A percentile compares a stretch with the other conserved stretches of the same genome.
phyloP scores from a whole-genome alignment of 2,888 invertebrate species.

The Vesta saturnalis region DNA sequence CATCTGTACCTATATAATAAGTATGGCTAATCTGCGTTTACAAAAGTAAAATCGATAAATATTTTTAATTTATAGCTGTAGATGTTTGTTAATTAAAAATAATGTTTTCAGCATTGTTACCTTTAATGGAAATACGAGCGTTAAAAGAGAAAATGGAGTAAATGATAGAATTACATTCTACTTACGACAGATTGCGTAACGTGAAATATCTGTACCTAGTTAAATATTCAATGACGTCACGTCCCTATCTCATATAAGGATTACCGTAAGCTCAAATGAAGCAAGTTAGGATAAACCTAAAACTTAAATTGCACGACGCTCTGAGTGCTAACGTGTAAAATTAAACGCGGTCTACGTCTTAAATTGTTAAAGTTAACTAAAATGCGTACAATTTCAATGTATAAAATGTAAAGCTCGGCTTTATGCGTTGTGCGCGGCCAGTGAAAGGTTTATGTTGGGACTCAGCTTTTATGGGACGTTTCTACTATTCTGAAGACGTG shows the following conservation, averaged over 20 bases:
- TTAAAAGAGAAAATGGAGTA: background rate
- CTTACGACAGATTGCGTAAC: slow-evolving; percentile 20
- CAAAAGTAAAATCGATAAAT: background rate
- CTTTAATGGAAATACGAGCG: background rate
- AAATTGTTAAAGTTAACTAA: slow-evolving; percentile 18
- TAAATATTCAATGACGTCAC: slow-evolving; percentile 36
- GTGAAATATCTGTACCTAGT: slow-evolving; percentile 20
- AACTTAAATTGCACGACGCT: slow-evolving; percentile 35
- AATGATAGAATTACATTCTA: slow-evolving; percentile 24
- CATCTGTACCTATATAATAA: background rate
- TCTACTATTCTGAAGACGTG: slow-evolving; percentile 39
- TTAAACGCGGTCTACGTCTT: slow-evolving; percentile 34
- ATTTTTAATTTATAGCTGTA: too few relatives aligned
- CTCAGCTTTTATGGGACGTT: slow-evolving; percentile 37
- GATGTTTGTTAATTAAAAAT: too few relatives aligned
- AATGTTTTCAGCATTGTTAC: too few relatives aligned
- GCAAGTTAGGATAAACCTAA: slow-evolving; percentile 37
- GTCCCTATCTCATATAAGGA: slow-evolving; percentile 33
- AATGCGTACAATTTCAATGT: slow-evolving; percentile 36
- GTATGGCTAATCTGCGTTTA: too few relatives aligned
- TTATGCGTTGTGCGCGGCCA: slow-evolving; percentile 42
- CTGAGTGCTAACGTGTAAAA: slow-evolving; percentile 33
- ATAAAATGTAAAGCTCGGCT: slow-evolving; percentile 40
- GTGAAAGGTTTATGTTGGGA: slow-evolving; percentile 44
- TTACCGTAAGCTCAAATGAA: slow-evolving; percentile 36